A percentile compares a stretch with the other conserved stretches of the same genome.
phyloP scores from a whole-genome alignment of 2,113 vertebrate species.

The Arenaria interpres region DNA sequence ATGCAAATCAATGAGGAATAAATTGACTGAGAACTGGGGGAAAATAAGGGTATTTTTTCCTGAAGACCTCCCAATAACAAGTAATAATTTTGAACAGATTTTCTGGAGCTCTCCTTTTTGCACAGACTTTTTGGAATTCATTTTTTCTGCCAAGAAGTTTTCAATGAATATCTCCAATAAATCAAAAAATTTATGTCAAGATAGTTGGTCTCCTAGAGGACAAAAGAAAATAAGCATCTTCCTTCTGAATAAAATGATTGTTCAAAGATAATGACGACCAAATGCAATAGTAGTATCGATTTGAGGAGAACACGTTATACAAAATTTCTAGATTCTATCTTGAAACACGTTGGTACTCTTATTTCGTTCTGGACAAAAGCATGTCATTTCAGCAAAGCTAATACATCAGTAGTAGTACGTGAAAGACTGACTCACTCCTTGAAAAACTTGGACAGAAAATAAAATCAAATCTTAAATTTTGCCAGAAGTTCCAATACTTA shows the following conservation, averaged over 20 bases:
- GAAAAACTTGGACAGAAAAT: background rate
- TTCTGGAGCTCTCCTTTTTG: background rate
- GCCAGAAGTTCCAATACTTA: background rate
- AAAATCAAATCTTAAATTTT: background rate
- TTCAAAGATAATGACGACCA: background rate
- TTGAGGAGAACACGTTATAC: background rate
- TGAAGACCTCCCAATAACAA: background rate
- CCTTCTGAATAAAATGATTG: background rate
- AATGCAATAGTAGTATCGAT: background rate
- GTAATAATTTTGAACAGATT: background rate
- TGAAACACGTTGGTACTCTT: background rate
- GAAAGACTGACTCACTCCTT: background rate
- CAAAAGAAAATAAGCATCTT: background rate
- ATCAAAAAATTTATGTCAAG: background rate
- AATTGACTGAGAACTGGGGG: background rate
- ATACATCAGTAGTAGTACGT: background rate
- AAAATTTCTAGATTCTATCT: background rate
- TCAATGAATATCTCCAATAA: background rate
- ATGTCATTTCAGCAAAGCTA: background rate
- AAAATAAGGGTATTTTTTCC: background rate
- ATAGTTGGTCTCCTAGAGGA: background rate
- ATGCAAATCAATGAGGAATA: conserved; percentile 37
- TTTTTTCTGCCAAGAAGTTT: background rate
- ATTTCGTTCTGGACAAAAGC: background rate
- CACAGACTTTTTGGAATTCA: background rate